Base-by-base conservation (phyloP, 23 tunicate species). In the Styela plicata region DNA sequence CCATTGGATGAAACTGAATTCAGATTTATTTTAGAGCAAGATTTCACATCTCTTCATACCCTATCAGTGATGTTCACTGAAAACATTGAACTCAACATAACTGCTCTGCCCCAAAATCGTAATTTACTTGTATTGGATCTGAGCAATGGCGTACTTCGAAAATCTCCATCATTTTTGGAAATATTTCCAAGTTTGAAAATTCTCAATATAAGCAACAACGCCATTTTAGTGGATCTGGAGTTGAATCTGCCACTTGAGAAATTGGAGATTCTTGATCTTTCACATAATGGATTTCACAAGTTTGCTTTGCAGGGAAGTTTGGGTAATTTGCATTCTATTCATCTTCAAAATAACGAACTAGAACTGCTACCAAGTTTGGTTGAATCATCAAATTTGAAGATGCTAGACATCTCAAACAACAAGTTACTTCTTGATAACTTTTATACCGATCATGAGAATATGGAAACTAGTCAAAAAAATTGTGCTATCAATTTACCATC, bases 131-230 rank as follows among this genome's bases (percentile, higher is more conserved):
- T 22, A 67, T 67, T 76, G 1, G 31, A 76, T 29, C 27, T 76
- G 30, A 76, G 81, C 0, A 29, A 44, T 24, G 66, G 81, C 21
- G 29, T 1, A 17, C 37, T 76, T 33, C n/a, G 31, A 0, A 0
- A 1, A 22, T 76, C 18, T 36, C 81, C 81, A n/a, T 52, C 66
- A 25, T 36, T 26, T 1, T 16, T 26, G 29, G 36, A 22, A 25
- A 22, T 21, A 0, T 76, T 44, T 44, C 27, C 64, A 17, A 1
- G n/a, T 0, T 53, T 76, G 66, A 76, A 76, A 53, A 23, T 27
- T 53, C 65, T 76, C 1, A 76, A 76, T 27, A 28, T 76, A n/a
- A 76, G 81, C 81, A 76, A 29, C 37, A 76, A 2, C 0, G 81
- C 66, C 7, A 44, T 76, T 0, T 36, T 23, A n/a, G 26, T 52